phyloP scores from a whole-genome alignment of 2,888 invertebrate genomes.

The Bruchidius siliquastri region DNA sequence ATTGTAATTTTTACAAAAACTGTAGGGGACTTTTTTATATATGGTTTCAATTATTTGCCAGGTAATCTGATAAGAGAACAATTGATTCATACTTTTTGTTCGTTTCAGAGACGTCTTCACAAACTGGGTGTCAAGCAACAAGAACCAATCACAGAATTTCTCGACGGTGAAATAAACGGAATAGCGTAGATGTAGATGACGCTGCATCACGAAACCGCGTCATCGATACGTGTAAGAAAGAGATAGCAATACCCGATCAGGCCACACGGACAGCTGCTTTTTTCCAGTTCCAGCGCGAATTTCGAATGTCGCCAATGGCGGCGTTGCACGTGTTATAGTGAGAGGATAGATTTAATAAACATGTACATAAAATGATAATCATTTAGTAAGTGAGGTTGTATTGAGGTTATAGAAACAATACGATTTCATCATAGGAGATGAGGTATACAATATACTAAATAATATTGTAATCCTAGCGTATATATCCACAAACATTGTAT shows the following conservation, averaged over 20 bases:
- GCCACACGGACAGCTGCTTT: constrained; percentile 8
- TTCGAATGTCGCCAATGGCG: not conserved
- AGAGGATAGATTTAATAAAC: constrained; percentile 28
- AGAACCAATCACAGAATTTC: constrained; percentile 72
- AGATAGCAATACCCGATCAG: constrained; percentile 30
- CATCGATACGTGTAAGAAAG: constrained; percentile 20
- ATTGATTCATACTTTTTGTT: too few relatives aligned
- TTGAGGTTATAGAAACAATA: constrained; percentile 45
- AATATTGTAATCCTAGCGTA: constrained; percentile 38
- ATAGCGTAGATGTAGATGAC: not conserved
- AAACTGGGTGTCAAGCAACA: constrained; percentile 83
- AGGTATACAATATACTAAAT: constrained; percentile 31
- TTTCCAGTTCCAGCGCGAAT: not conserved
- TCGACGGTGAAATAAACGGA: constrained; percentile 69
- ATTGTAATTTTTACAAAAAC: too few relatives aligned
- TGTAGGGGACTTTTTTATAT: too few relatives aligned
- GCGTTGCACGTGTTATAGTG: constrained; percentile 24
- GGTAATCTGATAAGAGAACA: too few relatives aligned
- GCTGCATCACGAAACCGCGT: not conserved
- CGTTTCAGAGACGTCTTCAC: constrained; percentile 82
- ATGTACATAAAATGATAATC: constrained; percentile 6
- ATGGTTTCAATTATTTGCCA: too few relatives aligned
- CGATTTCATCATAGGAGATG: constrained; percentile 33
- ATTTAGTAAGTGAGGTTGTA: constrained; percentile 38
- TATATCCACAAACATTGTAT: constrained; percentile 29